Conservation (phyloP, 2,113 vertebrate genomes). For the Peucedramus taeniatus region DNA sequence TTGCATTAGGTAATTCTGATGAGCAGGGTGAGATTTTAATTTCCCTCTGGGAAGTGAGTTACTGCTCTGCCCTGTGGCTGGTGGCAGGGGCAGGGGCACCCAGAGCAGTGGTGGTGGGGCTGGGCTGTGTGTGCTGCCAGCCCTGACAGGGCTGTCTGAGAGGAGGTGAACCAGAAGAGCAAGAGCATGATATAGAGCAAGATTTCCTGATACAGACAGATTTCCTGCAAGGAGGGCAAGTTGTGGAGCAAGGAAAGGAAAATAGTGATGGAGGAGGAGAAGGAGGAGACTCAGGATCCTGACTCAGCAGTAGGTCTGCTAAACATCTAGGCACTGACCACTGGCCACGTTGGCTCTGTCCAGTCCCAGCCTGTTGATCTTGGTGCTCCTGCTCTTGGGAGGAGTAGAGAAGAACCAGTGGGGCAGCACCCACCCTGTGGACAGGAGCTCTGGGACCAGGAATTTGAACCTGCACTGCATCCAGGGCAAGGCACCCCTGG, state of each 20-base stretch:
- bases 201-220: neutral
- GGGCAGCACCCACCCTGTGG: neutral
- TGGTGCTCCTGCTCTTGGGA: neutral
- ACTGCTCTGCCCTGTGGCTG: neutral
- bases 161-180: neutral
- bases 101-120: neutral
- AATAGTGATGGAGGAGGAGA: neutral
- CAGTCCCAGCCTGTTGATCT: neutral
- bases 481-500: neutral
- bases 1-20: neutral
- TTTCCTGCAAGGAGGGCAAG: constrained; percentile 7
- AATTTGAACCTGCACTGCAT: neutral
- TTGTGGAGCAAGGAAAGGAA: neutral
- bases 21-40: neutral
- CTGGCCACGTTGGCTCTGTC: neutral
- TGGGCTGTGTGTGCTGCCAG: neutral
- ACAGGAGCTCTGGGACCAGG: neutral
- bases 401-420: accelerated
- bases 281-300: neutral
- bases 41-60: neutral
- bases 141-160: neutral
- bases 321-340: neutral
- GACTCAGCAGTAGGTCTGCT: neutral
- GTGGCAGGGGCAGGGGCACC: neutral
- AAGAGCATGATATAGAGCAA: too few relatives aligned